Evolutionary conservation across 2,113 vertebrate genomes (phyloP).

Genomic region (Polypterus senegalus): DNA sequence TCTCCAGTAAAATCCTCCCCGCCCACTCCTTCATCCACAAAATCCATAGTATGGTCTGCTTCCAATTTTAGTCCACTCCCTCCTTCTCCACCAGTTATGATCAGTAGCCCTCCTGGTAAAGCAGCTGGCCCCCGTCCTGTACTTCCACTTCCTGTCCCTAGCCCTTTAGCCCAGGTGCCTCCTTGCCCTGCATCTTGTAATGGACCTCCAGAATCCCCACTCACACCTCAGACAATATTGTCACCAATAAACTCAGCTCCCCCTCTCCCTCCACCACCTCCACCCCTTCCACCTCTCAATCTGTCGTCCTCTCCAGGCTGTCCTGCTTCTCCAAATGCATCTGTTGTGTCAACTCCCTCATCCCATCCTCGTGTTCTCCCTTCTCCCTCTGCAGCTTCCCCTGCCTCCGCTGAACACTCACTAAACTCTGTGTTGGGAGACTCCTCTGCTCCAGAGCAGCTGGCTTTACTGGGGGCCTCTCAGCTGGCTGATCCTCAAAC

Average conservation of each 20-base stretch:
- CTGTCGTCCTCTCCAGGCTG: conserved; percentile 55
- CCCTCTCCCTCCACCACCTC: conserved; percentile 44
- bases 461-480: conserved; percentile 64
- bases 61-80: conserved; percentile 79
- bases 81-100: conserved; percentile 90
- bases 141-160: conserved; percentile 66
- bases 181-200: conserved; percentile 58
- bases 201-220: conserved; percentile 50
- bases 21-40: conserved; percentile 38
- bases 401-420: conserved; percentile 74
- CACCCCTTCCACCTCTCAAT: conserved; percentile 54
- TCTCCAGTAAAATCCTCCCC: conserved; percentile 34
- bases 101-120: conserved; percentile 90
- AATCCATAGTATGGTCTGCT: conserved; percentile 71
- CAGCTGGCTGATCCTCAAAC: conserved; percentile 60
- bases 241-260: conserved; percentile 53
- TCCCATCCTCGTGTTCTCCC: conserved; percentile 94
- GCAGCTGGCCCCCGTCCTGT: conserved; percentile 76
- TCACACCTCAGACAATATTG: conserved; percentile 38
- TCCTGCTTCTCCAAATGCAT: conserved; percentile 56
- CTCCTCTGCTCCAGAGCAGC: conserved; percentile 67
- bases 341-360: conserved; percentile 69
- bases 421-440: conserved; percentile 83
- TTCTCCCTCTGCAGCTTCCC: conserved; percentile 92
- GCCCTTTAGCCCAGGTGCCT: conserved; percentile 67